Evolutionary conservation across 92 coral and sea anemone genomes (phyloP), one percentile per base, ranked within the genome.

Genomic region (Metridium senile): DNA sequence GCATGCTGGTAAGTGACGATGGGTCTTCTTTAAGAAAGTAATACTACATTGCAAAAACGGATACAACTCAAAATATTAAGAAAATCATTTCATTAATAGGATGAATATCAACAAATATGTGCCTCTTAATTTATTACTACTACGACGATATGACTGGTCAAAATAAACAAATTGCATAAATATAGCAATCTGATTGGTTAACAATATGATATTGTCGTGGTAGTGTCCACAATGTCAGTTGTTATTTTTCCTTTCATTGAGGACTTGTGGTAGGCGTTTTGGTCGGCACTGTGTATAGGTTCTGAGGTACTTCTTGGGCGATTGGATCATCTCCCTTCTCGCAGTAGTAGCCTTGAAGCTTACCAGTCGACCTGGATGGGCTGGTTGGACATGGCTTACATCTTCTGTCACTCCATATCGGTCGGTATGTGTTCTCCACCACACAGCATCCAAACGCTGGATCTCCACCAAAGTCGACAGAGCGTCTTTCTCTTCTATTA

Each of bases 281-380:
- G 59, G 59, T 54, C 25, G 59, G 59, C 20, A 54, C 25, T 13
- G 59, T 54, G 59, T 54, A 54, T 2, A 9, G 17, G 25, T 54
- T 54, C 59, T 54, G 2, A 21, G 59, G 59, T 54, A 54, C 25
- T 54, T 54, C 59, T 54, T 54, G 59, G 3, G 21, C 59, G 3
- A 16, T 54, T 16, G 59, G 59, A 54, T 54, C 59, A 21, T 54
- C 59, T 9, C 59, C 59, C 25, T 54, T 54, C 25, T 61, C 80
- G 32, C 84, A 80, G 45, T 80, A 80, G 33, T 72, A 80, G 1
- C 84, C 84, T 72, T 77, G 59, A 29, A 80, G 70, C 20, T 30
- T 71, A 27, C 62, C 62, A 0, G 52, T 80, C 61, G 84, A 80
- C 17, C 17, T 54, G 59, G n/a, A 3, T 20, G 59, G 59, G 57